These are phyloP conservation scores for Sericinus montela DNA, from an alignment of 2,888 invertebrate genomes.

Conservation along the genomic window DNA sequence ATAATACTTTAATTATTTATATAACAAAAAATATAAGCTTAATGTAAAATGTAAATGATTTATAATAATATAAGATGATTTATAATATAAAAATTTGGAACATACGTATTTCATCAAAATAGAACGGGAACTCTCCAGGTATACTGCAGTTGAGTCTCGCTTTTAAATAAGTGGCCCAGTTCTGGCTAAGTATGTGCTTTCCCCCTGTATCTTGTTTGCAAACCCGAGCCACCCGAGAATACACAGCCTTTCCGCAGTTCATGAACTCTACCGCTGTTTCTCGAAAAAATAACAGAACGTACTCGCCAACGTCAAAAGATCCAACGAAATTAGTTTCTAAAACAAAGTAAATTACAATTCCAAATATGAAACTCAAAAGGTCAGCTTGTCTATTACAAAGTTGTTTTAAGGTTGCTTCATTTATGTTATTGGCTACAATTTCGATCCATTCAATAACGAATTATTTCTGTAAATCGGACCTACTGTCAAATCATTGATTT, in stretches of 20 bases:
- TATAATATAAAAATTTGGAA: constrained; percentile 24
- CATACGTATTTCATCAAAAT: constrained; percentile 87
- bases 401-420: background rate
- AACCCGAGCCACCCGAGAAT: constrained; percentile 85
- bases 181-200: constrained; percentile 81
- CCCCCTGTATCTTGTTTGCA: constrained; percentile 86
- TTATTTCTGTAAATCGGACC: too few species aligned
- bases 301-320: constrained; percentile 83
- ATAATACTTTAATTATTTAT: too few species aligned
- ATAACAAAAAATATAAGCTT: too few species aligned
- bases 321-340: constrained; percentile 86
- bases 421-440: too few species aligned
- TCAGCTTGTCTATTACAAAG: background rate
- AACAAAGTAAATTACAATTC: constrained; percentile 34
- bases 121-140: constrained; percentile 86
- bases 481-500: too few species aligned
- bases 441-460: too few species aligned
- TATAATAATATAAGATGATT: background rate
- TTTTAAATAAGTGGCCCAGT: constrained; percentile 84
- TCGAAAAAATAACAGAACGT: constrained; percentile 85
- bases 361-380: background rate
- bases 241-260: constrained; percentile 84
- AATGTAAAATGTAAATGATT: background rate
- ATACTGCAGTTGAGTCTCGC: constrained; percentile 84
- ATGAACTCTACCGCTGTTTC: constrained; percentile 84